Conservation (phyloP, 2,113 vertebrate genomes). For the Apteryx mantelli region DNA sequence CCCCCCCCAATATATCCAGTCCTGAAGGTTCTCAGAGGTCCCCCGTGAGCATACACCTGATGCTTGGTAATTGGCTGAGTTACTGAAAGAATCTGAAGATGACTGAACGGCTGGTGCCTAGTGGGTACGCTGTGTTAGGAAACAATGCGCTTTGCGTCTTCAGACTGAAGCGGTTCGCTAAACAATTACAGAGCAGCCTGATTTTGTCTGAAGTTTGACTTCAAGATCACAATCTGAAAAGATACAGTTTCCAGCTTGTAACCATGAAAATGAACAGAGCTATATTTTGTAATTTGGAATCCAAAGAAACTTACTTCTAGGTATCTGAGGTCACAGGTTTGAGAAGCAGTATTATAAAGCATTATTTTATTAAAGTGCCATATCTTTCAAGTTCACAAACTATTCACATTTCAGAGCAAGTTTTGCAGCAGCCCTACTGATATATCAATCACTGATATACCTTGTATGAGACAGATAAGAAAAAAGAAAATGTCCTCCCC, state of each 20-base stretch:
- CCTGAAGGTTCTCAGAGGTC: not conserved
- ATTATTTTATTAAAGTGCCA: not conserved
- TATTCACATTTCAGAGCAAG: slow-evolving; percentile 19
- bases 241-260: not conserved
- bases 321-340: not conserved
- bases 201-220: not conserved
- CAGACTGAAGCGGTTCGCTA: not conserved
- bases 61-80: not conserved
- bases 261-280: not conserved
- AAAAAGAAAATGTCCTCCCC: not conserved
- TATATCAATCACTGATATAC: not conserved
- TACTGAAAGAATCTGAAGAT: not conserved
- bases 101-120: not conserved
- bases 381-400: slow-evolving; percentile 19
- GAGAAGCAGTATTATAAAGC: not conserved
- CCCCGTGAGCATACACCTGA: too few species aligned
- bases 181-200: not conserved
- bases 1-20: not conserved
- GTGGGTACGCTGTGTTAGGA: not conserved
- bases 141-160: not conserved
- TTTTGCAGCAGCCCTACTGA: not conserved
- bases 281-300: not conserved
- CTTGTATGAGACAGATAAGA: not conserved
- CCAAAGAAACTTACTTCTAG: not conserved
- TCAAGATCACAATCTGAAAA: not conserved